Percentiles rank a stretch among this genome's conserved stretches.
Conservation (phyloP, 2,797 vertebrate genomes). For the Poliocrania exsul region DNA sequence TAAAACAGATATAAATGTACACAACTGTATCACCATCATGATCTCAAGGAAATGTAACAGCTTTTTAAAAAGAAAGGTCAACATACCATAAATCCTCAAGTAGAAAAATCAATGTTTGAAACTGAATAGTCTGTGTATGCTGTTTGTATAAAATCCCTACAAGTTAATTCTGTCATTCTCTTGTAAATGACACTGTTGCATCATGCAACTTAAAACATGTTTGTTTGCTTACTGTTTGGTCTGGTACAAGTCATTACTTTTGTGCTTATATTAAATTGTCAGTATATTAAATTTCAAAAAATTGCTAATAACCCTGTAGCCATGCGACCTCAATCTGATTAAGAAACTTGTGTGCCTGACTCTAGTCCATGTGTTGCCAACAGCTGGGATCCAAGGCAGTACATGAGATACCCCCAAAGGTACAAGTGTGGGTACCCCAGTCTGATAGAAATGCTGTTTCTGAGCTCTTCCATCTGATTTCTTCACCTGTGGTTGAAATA, state of each 20-base stretch:
- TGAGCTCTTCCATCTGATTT: neutral
- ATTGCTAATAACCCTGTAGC: neutral
- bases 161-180: neutral
- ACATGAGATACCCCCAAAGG: neutral
- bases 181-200: neutral
- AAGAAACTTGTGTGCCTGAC: rapidly evolving
- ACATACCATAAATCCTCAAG: neutral
- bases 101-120: slow-evolving; percentile 56
- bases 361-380: rapidly evolving
- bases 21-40: neutral
- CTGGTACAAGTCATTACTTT: neutral
- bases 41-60: slow-evolving; percentile 8
- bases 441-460: neutral
- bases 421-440: neutral
- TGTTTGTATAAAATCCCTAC: neutral
- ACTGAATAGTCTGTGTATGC: neutral
- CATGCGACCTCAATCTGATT: neutral
- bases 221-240: neutral
- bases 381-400: neutral
- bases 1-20: neutral
- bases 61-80: slow-evolving; percentile 25
- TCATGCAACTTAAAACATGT: rapidly evolving
- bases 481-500: neutral
- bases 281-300: neutral
- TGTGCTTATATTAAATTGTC: neutral